A percentile compares a stretch with the other conserved stretches of the same genome.
phyloP scores from a whole-genome alignment of 2,113 vertebrate species.

The Neofelis nebulosa region DNA sequence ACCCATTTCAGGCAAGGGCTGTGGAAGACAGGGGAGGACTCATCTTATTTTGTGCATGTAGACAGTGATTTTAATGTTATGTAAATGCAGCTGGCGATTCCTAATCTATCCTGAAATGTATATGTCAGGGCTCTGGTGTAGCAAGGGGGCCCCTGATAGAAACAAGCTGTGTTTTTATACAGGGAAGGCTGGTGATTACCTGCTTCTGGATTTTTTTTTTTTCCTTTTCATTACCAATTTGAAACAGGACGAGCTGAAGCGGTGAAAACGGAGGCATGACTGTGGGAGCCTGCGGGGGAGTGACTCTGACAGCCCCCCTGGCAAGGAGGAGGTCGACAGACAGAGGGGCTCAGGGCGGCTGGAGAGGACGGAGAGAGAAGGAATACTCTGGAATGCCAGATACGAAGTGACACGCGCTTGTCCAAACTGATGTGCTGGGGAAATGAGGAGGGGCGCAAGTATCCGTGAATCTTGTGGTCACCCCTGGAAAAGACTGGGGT shows the following conservation, averaged over 20 bases:
- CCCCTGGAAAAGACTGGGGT: not conserved
- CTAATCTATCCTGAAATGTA: slow-evolving; percentile 82
- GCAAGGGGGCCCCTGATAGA: slow-evolving; percentile 81
- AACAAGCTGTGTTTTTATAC: slow-evolving; percentile 83
- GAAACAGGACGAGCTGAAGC: slow-evolving; percentile 77
- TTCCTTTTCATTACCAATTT: slow-evolving; percentile 81
- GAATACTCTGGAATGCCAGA: slow-evolving; percentile 29
- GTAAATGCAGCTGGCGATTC: slow-evolving; percentile 81
- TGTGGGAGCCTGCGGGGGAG: not conserved
- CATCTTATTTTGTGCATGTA: slow-evolving; percentile 79
- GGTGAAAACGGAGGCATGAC: slow-evolving; percentile 62
- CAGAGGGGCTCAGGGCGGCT: slow-evolving; percentile 38
- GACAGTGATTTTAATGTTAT: slow-evolving; percentile 85
- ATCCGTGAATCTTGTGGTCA: not conserved
- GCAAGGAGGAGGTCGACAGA: slow-evolving; percentile 53
- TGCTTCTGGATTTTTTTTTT: slow-evolving; percentile 68
- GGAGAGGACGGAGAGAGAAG: not conserved
- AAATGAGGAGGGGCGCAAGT: not conserved
- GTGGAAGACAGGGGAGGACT: slow-evolving; percentile 73
- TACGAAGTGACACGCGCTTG: not conserved
- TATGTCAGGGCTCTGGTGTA: slow-evolving; percentile 81
- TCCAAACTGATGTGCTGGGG: slow-evolving; percentile 46
- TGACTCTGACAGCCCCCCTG: not conserved
- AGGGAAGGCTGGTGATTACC: slow-evolving; percentile 76
- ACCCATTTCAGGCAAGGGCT: slow-evolving; percentile 72